A percentile compares a stretch with the other conserved stretches of the same genome.
These are phyloP conservation scores for Eurystomus gularis DNA, from an alignment of 2,113 vertebrate species.

Conservation along the genomic window DNA sequence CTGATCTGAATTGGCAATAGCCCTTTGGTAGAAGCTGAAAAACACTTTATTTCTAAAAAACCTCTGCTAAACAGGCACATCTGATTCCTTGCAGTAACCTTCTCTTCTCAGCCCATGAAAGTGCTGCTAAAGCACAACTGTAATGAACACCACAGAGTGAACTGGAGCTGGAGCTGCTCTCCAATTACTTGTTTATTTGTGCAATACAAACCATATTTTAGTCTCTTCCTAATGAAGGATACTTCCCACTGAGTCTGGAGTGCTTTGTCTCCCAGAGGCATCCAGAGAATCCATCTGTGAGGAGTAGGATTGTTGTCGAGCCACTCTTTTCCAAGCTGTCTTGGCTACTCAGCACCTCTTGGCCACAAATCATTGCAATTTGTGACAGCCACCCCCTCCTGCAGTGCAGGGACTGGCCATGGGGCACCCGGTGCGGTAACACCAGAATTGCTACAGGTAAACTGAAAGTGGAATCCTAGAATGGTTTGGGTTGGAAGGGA, in stretches of 20 bases:
- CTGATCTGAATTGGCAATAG: neutral
- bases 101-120: neutral
- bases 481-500: too few species aligned
- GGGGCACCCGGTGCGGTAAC: neutral
- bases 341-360: neutral
- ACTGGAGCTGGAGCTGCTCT: neutral
- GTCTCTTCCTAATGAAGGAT: neutral
- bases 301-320: neutral
- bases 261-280: neutral
- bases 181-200: neutral
- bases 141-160: neutral
- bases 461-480: neutral
- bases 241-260: neutral
- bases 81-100: neutral
- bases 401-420: neutral
- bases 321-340: neutral
- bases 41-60: neutral
- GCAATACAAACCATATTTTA: neutral
- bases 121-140: neutral
- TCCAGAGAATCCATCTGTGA: neutral
- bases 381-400: neutral
- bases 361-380: accelerated
- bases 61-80: neutral
- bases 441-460: neutral
- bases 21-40: neutral